Conservation (phyloP, 2,797 vertebrate genomes). For the Loris lydekkerianus region DNA sequence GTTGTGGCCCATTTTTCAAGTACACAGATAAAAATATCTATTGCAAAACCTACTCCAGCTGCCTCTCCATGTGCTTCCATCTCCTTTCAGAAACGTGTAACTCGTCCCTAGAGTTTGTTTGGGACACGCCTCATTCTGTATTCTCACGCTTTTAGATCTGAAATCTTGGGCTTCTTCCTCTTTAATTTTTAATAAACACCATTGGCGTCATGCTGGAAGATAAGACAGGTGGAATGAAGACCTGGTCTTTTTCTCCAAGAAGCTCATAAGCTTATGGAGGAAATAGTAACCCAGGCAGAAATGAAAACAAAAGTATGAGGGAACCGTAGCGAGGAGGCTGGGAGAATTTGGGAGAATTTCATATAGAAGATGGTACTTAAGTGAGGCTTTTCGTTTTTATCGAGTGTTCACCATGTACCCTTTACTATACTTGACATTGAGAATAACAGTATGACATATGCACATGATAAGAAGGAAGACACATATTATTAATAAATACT, state of each 20-base stretch:
- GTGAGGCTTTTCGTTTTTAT: neutral
- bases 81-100: neutral
- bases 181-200: neutral
- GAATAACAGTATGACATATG: neutral
- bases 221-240: neutral
- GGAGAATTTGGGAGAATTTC: neutral
- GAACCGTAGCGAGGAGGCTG: neutral
- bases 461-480: neutral
- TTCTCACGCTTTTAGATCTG: neutral
- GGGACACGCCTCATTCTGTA: neutral
- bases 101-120: neutral
- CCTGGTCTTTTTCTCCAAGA: neutral
- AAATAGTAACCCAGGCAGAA: neutral
- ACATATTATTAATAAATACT: neutral
- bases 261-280: neutral
- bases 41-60: neutral
- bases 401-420: neutral
- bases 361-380: neutral
- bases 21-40: neutral
- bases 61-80: neutral
- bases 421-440: neutral
- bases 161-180: neutral
- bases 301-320: neutral
- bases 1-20: neutral
- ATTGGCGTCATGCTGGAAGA: neutral